These are phyloP conservation scores for Drosophila heteroneura DNA, from an alignment of 2,888 invertebrate species.

Conservation along the genomic window DNA sequence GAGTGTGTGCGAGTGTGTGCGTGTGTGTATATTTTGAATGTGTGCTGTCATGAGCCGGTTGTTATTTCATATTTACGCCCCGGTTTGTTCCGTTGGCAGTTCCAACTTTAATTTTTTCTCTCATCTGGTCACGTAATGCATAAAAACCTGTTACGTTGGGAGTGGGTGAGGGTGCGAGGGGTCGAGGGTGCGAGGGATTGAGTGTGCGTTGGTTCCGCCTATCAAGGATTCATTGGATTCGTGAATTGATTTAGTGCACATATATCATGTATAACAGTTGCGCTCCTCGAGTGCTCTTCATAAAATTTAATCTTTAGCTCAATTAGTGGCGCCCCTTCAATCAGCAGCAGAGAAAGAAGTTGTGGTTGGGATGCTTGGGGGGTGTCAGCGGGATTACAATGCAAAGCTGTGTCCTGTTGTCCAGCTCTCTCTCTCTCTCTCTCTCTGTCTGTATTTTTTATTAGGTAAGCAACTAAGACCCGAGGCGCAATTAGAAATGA, in stretches of 20 bases:
- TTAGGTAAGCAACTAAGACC: slow-evolving; percentile 16
- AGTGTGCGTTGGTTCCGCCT: not conserved
- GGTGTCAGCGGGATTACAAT: not conserved
- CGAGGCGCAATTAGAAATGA: slow-evolving; percentile 68
- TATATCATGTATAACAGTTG: slow-evolving; percentile 17
- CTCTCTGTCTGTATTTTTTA: not conserved
- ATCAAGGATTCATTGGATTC: slow-evolving; percentile 21
- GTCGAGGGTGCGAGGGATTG: not conserved
- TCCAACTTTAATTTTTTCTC: slow-evolving; percentile 34
- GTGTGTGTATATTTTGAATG: slow-evolving; percentile 8
- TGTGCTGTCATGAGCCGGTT: slow-evolving; percentile 26
- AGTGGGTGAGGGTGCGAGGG: not conserved
- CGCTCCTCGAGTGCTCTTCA: slow-evolving; percentile 30
- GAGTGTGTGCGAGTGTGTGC: not conserved
- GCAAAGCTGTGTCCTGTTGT: not conserved
- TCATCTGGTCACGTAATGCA: slow-evolving; percentile 74
- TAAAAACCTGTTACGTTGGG: slow-evolving; percentile 71
- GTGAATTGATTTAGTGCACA: slow-evolving; percentile 62
- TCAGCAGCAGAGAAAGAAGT: not conserved
- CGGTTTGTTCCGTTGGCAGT: slow-evolving; percentile 47
- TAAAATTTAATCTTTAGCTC: slow-evolving; percentile 59
- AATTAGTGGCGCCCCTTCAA: slow-evolving; percentile 51
- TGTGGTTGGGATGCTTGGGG: not conserved
- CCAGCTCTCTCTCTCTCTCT: not conserved
- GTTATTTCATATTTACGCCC: slow-evolving; percentile 46